Evolutionary conservation across 2,113 vertebrate species (phyloP).

Genomic region (Pygoscelis antarcticus): DNA sequence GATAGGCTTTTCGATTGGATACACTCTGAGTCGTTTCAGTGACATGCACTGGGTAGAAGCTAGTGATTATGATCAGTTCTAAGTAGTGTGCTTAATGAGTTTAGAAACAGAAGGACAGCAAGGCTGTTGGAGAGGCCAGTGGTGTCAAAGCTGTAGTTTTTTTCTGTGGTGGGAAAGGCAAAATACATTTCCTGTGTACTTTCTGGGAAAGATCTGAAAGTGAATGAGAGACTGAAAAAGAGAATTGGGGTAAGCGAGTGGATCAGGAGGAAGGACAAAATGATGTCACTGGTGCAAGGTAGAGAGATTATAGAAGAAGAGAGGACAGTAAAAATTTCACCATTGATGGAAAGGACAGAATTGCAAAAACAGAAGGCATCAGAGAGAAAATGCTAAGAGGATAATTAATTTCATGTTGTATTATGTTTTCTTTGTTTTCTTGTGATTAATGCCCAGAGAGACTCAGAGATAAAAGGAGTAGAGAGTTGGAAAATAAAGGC

Average conservation of each 20-base stretch:
- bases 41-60: not conserved
- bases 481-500: not conserved
- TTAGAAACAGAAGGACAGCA: not conserved
- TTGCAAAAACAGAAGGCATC: not conserved
- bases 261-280: not conserved
- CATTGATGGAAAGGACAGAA: not conserved
- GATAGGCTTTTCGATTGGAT: not conserved
- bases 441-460: not conserved
- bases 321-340: not conserved
- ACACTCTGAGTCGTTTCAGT: not conserved
- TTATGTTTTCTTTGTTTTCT: not conserved
- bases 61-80: not conserved
- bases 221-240: not conserved
- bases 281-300: not conserved
- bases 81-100: not conserved
- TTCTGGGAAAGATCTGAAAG: not conserved
- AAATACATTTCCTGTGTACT: not conserved
- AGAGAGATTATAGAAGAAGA: not conserved
- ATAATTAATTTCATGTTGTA: not conserved
- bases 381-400: not conserved
- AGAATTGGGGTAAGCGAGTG: not conserved
- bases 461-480: not conserved
- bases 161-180: not conserved
- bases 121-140: not conserved
- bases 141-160: not conserved